These are phyloP conservation scores for Scytalopus superciliaris DNA, from an alignment of 2,113 vertebrate species.

Conservation along the genomic window DNA sequence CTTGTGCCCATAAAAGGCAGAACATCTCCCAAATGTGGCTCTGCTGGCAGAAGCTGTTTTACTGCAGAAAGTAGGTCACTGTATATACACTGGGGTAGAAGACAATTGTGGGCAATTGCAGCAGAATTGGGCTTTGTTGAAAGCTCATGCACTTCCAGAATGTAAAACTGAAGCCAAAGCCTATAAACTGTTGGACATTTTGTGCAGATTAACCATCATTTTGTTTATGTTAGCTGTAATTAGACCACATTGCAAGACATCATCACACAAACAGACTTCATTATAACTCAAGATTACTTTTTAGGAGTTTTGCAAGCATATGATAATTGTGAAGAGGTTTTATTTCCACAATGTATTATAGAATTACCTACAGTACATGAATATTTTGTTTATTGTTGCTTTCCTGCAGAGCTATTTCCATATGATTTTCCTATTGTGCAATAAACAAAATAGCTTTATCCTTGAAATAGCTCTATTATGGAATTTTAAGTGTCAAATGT, in stretches of 20 bases:
- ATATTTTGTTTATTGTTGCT: background rate
- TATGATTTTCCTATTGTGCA: background rate
- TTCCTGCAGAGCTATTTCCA: background rate
- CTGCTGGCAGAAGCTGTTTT: background rate
- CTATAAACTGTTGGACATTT: conserved; percentile 37
- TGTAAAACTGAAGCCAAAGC: conserved; percentile 30
- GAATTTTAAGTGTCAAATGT: background rate
- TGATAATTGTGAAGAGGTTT: background rate
- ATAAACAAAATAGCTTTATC: background rate
- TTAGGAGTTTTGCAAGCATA: background rate
- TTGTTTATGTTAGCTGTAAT: conserved; percentile 34
- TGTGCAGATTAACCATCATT: background rate
- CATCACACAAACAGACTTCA: background rate
- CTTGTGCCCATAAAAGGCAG: conserved; percentile 23
- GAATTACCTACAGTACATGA: background rate
- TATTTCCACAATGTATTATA: background rate
- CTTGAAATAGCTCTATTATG: background rate
- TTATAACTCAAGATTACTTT: background rate
- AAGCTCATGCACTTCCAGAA: conserved; percentile 26
- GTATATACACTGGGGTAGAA: background rate
- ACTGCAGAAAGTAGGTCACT: background rate
- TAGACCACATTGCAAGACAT: background rate
- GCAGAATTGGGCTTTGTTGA: background rate
- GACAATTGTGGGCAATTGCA: background rate
- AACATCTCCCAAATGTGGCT: background rate